Base-by-base conservation (phyloP, 2,888 invertebrate genomes). In the Ecdyonurus torrentis region DNA sequence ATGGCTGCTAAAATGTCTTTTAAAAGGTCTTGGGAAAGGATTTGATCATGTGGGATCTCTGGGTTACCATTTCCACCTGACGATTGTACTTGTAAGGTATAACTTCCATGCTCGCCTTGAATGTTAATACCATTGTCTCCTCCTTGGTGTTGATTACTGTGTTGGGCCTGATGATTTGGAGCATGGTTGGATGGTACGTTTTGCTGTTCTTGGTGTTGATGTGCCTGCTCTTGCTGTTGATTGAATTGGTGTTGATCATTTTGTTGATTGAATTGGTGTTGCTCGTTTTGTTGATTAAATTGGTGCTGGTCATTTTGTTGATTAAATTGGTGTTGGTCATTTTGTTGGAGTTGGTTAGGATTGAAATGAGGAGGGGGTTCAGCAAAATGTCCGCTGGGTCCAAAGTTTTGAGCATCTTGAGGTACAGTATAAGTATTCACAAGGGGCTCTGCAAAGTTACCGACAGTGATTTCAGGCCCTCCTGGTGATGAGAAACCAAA, bases 1-100 rank as follows among this genome's bases (percentile, higher is more conserved):
- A 91, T 89, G 0, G 90, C 91, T 65, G 87, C 83, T 1, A 91
- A 73, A 63, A 91, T 89, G 61, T 89, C 87, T 71, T 90, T 89
- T 1, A 91, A 73, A 0, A 91, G 76, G 1, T 87, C 89, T 70
- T 89, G 85, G 0, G 89, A 89, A 0, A 91, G 74, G 0, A 91
- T 79, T 72, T 89, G 87, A 18, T 86, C 86, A 69, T 91, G 90
- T 61, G 87, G 83, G 23, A 70, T 79, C 67, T 79, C 78, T 2
- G 63, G 52, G 20, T 61, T 50, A 2, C 75, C 75, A 22, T 74
- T 73, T 15, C 79, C 80, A 67, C 84, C 81, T 0, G 86, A 83
- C 0, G 86, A 78, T 70, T 88, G 88, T 60, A 89, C 89, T 72
- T 91, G 88, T 18, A 91, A 74, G 1, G 86, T 84, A 70, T 89